Conservation (phyloP, 2,797 vertebrate genomes). For the Eulemur rubriventer region DNA sequence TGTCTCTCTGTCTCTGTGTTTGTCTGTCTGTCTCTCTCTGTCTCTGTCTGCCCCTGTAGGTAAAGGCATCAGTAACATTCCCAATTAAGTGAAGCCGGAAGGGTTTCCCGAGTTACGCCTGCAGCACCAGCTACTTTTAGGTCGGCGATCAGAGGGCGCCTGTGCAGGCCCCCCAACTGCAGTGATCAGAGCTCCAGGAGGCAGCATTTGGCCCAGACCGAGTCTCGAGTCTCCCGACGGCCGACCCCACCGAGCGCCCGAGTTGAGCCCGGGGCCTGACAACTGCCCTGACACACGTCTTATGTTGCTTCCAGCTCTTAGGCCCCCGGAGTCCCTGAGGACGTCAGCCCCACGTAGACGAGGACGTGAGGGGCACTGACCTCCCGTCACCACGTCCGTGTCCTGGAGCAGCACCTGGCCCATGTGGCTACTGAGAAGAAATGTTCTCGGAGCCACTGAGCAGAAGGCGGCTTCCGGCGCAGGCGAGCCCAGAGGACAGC, state of each 20-base stretch:
- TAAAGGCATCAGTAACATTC: neutral
- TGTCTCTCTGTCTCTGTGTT: no score
- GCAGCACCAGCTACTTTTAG: rapidly evolving
- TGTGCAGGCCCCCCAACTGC: rapidly evolving
- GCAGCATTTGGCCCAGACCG: rapidly evolving
- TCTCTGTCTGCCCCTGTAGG: neutral
- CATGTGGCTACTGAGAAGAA: rapidly evolving
- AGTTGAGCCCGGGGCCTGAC: rapidly evolving
- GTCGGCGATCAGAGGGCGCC: neutral
- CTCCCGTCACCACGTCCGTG: rapidly evolving
- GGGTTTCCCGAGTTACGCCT: neutral
- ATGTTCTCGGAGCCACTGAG: rapidly evolving
- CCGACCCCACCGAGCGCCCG: rapidly evolving
- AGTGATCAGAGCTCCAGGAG: neutral
- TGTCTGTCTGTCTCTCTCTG: no score
- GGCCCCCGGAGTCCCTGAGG: neutral
- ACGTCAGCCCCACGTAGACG: neutral
- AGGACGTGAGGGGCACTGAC: neutral
- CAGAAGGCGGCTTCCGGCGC: neutral
- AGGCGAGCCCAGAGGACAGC: neutral
- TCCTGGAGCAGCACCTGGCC: neutral
- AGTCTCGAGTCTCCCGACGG: neutral
- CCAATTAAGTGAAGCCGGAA: no score
- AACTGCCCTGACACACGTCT: rapidly evolving
- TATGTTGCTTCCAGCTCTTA: rapidly evolving